A percentile compares a stretch with the other conserved stretches of the same genome.
Conservation (phyloP, 2,797 vertebrate genomes). For the Urosaurus nigricauda region DNA sequence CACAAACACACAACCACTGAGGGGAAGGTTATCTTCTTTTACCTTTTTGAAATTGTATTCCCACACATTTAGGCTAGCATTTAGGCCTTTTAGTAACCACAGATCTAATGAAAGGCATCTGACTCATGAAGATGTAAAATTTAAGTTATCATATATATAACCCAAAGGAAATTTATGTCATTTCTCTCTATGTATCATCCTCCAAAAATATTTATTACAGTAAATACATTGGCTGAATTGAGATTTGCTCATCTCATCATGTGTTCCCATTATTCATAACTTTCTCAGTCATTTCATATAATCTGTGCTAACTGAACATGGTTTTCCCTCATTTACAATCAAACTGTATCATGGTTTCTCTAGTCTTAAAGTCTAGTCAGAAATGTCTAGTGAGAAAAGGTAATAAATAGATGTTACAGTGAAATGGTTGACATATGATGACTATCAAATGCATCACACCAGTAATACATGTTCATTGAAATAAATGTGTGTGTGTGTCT, state of each 20-base stretch:
- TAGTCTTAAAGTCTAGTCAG: no score
- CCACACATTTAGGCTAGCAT: no score
- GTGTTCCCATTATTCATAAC: background rate
- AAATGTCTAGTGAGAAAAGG: no score
- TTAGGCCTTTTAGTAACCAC: background rate
- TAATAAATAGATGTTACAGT: background rate
- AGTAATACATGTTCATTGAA: background rate
- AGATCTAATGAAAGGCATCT: background rate
- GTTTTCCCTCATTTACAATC: background rate
- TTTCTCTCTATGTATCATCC: background rate
- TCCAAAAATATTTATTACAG: background rate
- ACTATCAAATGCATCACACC: background rate
- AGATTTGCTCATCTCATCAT: background rate
- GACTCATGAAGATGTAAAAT: background rate
- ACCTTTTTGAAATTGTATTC: background rate
- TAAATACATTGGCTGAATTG: background rate
- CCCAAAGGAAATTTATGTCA: background rate
- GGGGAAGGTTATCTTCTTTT: background rate
- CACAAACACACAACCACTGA: background rate
- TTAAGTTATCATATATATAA: background rate
- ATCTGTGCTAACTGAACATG: background rate
- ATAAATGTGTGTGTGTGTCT: background rate
- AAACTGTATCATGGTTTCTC: background rate
- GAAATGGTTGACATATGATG: background rate
- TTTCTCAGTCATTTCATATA: background rate